These are phyloP conservation scores for Sus cebifrons DNA, from an alignment of 2,797 vertebrate species.

Conservation along the genomic window DNA sequence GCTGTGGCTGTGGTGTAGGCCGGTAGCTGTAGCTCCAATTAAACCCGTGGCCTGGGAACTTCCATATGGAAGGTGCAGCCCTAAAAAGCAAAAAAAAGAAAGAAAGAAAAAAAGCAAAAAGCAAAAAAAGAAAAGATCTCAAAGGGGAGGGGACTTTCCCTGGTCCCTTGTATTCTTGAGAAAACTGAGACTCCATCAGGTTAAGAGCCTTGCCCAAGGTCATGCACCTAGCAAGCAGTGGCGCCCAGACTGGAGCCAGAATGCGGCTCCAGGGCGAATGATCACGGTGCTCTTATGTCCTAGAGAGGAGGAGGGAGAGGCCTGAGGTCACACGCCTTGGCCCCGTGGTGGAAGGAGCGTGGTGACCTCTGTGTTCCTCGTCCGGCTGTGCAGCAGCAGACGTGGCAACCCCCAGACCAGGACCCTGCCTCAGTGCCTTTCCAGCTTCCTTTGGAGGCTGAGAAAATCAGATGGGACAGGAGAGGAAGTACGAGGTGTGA, in stretches of 20 bases:
- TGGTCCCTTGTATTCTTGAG: too few relatives aligned
- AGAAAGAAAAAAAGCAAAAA: too few relatives aligned
- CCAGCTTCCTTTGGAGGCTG: fast-evolving
- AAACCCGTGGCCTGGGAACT: too few relatives aligned
- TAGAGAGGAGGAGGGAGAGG: neutral
- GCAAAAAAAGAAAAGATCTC: neutral
- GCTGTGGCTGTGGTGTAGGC: too few relatives aligned
- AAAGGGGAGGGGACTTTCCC: neutral
- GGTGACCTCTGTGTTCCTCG: neutral
- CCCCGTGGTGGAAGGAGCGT: fast-evolving
- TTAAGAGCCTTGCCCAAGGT: neutral
- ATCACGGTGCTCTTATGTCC: neutral
- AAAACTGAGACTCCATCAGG: neutral
- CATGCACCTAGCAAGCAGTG: neutral
- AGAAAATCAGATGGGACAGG: neutral
- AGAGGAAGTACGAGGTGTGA: fast-evolving
- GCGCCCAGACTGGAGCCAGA: neutral
- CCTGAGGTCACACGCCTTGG: neutral
- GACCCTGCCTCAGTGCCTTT: neutral
- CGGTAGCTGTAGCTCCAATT: too few relatives aligned
- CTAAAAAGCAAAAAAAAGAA: too few relatives aligned
- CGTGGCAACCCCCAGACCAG: neutral
- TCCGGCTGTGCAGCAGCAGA: neutral
- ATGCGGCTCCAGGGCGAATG: neutral
- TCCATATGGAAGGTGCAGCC: too few relatives aligned